Conservation (phyloP, 2,113 vertebrate genomes). For the Laticauda colubrina region DNA sequence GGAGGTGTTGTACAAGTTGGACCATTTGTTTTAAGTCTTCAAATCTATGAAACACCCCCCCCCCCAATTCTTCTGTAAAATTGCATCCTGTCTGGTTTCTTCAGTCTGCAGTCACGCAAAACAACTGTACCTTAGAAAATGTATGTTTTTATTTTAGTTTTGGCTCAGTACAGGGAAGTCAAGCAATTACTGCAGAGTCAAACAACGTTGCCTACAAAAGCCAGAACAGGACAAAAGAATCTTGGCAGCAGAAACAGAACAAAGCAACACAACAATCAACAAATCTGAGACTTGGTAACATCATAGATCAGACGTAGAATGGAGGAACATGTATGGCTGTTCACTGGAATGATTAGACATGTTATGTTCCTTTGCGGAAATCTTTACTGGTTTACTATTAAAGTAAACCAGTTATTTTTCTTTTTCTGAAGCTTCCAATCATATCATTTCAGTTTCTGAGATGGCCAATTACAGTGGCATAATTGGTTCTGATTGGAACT, state of each 20-base stretch:
- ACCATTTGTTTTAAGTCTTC: neutral
- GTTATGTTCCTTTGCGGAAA: neutral
- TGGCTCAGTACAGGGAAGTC: neutral
- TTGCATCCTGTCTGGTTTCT: neutral
- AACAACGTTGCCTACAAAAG: constrained; percentile 2
- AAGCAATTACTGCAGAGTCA: neutral
- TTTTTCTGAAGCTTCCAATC: neutral
- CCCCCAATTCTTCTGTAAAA: neutral
- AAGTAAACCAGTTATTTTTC: neutral
- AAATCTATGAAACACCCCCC: neutral
- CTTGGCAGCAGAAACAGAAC: neutral
- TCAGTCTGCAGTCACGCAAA: neutral
- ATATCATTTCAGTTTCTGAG: neutral
- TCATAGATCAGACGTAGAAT: neutral
- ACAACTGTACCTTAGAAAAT: neutral
- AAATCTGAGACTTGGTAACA: neutral
- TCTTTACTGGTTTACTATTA: neutral
- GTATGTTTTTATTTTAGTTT: neutral
- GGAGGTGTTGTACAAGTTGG: neutral
- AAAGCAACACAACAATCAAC: neutral
- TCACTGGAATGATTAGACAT: neutral
- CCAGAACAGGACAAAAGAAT: constrained; percentile 11
- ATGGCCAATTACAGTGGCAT: neutral
- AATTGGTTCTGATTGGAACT: neutral
- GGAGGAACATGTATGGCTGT: neutral